These are phyloP conservation scores for Carassius carassius DNA, from an alignment of 2,113 vertebrate genomes.

Conservation along the genomic window DNA sequence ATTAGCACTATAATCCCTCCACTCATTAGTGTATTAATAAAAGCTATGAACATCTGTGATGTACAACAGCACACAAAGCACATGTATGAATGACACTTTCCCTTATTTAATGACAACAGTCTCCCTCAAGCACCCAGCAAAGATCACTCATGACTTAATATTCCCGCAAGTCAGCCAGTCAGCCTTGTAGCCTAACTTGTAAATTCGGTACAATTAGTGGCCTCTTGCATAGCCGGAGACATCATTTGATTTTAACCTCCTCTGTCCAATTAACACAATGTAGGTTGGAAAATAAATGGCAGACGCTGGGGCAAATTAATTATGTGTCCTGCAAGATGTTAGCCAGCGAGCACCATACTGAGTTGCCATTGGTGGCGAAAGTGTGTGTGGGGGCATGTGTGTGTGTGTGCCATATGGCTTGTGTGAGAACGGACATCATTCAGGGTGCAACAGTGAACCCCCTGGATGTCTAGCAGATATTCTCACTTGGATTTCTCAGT, in stretches of 20 bases:
- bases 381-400: neutral
- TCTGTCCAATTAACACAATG: slow-evolving; percentile 79
- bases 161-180: slow-evolving; percentile 51
- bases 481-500: slow-evolving; percentile 32
- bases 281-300: slow-evolving; percentile 81
- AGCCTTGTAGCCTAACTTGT: slow-evolving; percentile 50
- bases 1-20: slow-evolving; percentile 46
- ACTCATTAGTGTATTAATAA: slow-evolving; percentile 57
- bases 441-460: slow-evolving; percentile 53
- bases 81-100: slow-evolving; percentile 52
- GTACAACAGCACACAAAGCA: slow-evolving; percentile 49
- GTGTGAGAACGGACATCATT: slow-evolving; percentile 67
- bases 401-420: slow-evolving; percentile 73
- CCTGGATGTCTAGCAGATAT: slow-evolving; percentile 69
- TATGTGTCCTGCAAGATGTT: slow-evolving; percentile 81
- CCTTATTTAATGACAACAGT: slow-evolving; percentile 53
- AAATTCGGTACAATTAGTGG: slow-evolving; percentile 69
- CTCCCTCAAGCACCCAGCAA: slow-evolving; percentile 48
- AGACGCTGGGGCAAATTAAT: slow-evolving; percentile 80
- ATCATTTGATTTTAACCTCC: slow-evolving; percentile 75
- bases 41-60: slow-evolving; percentile 50
- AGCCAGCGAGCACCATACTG: slow-evolving; percentile 63
- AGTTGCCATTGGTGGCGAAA: slow-evolving; percentile 66
- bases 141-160: slow-evolving; percentile 47
- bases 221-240: slow-evolving; percentile 66